phyloP scores from a whole-genome alignment of 2,888 invertebrate species.

The Andrena camellia region DNA sequence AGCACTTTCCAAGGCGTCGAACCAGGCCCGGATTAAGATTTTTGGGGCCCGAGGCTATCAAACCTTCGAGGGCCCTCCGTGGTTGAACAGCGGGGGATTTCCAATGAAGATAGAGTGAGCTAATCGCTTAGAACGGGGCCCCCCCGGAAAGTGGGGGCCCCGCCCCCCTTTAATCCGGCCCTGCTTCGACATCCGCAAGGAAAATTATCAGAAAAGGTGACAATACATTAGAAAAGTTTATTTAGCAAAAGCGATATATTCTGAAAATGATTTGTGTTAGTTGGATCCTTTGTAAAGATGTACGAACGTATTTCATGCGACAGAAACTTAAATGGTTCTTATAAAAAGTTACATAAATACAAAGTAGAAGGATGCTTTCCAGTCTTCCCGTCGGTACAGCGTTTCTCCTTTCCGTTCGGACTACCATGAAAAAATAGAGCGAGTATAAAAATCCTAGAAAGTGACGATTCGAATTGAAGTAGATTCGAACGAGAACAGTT shows the following conservation, averaged over 20 bases:
- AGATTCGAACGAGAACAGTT: slow-evolving; percentile 25
- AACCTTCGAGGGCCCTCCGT: too few species aligned
- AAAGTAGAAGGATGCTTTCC: slow-evolving; percentile 40
- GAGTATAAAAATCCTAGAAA: slow-evolving; percentile 66
- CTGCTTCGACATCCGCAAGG: neutral
- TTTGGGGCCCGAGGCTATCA: too few species aligned
- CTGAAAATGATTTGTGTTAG: slow-evolving; percentile 7
- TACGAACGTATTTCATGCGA: neutral
- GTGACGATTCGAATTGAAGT: slow-evolving; percentile 39
- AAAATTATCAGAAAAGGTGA: slow-evolving; percentile 4
- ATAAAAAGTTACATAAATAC: slow-evolving; percentile 16
- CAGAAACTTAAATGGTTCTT: slow-evolving; percentile 9
- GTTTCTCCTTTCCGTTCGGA: neutral
- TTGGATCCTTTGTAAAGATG: neutral
- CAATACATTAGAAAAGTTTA: slow-evolving; percentile 9
- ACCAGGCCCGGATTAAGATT: too few species aligned
- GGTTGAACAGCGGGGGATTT: too few species aligned
- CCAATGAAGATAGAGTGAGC: too few species aligned
- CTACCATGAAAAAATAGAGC: slow-evolving; percentile 44
- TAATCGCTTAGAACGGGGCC: too few species aligned
- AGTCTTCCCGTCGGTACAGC: slow-evolving; percentile 44
- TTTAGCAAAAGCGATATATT: slow-evolving; percentile 8
- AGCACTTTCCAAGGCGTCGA: neutral
- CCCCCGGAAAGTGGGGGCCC: too few species aligned
- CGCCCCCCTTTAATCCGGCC: too few species aligned